These are phyloP conservation scores for Aphelenchoides fujianensis DNA, from an alignment of 1,140 invertebrate species.

Conservation along the genomic window DNA sequence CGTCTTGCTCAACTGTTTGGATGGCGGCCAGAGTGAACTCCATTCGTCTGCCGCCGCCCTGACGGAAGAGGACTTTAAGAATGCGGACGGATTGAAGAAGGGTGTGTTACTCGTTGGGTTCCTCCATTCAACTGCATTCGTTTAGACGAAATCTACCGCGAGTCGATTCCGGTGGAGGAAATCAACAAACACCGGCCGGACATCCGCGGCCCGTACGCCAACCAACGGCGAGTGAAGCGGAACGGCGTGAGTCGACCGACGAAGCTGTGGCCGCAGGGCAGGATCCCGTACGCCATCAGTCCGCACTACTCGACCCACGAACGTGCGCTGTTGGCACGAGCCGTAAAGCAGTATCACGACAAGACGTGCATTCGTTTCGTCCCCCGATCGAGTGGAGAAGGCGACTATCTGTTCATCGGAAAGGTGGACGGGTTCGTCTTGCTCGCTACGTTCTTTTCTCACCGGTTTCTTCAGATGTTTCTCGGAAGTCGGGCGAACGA, in stretches of 20 bases:
- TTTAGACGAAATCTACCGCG: constrained; percentile 34
- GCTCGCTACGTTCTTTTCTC: too few relatives aligned
- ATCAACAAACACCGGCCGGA: constrained; percentile 54
- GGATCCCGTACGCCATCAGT: constrained; percentile 60
- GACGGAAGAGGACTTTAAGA: constrained; percentile 51
- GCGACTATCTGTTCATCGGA: constrained; percentile 61
- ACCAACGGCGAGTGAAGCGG: constrained; percentile 35
- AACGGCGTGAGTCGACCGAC: constrained; percentile 57
- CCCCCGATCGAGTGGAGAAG: constrained; percentile 50
- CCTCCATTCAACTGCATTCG: constrained; percentile 13
- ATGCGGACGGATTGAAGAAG: constrained; percentile 46
- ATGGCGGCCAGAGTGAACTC: background rate
- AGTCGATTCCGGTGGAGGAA: constrained; percentile 41
- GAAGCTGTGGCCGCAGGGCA: constrained; percentile 57
- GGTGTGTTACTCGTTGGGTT: constrained; percentile 20
- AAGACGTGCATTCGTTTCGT: constrained; percentile 61
- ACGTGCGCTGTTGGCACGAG: constrained; percentile 55
- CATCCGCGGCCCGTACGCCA: constrained; percentile 41
- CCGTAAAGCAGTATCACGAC: constrained; percentile 62
- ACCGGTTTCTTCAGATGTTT: constrained; percentile 61
- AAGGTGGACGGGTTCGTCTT: constrained; percentile 62
- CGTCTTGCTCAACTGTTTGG: background rate
- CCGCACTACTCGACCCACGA: constrained; percentile 59
- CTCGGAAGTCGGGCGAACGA: constrained; percentile 60
- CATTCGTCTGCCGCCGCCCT: constrained; percentile 13